Base-by-base conservation (phyloP, 2,888 invertebrate genomes). In the Cephus nigrinus region DNA sequence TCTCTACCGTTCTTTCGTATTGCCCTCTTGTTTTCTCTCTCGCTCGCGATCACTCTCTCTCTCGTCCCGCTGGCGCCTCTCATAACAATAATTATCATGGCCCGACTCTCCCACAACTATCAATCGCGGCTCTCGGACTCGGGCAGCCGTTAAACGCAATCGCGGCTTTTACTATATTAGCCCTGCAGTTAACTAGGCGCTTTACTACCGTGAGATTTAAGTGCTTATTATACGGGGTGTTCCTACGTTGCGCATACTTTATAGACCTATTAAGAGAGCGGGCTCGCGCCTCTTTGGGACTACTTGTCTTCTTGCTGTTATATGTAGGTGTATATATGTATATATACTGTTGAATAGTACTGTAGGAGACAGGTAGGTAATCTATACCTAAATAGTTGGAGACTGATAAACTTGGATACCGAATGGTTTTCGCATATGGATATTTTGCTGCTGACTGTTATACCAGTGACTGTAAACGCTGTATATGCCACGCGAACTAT, bases 61-160 rank as follows among this genome's bases (percentile, higher is more conserved):
- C 36, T 75, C 72, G 75, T 80, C 82, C 82, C 86, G 83, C 87
- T 88, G 89, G 86, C 87, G 88, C 88, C 89, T 85, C 85, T 85
- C 83, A 75, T 84, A 86, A 89, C 84, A 84, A 89, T 87, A 85
- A 89, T 89, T 88, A 88, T 87, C 86, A 84, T 85, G 86, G 84
- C 81, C 80, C 78, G 76, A 69, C 80, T 33, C 69, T 55, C 77
- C 77, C 69, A 55, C 33, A 72, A 55, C 76, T 75, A 78, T 80
- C 79, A 77, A 77, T 79, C 75, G 74, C 74, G n/a, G 73, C 30
- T 34, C 23, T 73, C 30, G 34, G 73, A 76, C 40, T 68, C 55
- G 68, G n/a, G 23, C 74, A 23, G 30, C 74, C 74, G 69, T 76
- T 78, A 68, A 79, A 78, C 74, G 77, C 78, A 74, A 79, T 80